Conservation (phyloP, 1,140 invertebrate genomes). For the Caenorhabditis latens region DNA sequence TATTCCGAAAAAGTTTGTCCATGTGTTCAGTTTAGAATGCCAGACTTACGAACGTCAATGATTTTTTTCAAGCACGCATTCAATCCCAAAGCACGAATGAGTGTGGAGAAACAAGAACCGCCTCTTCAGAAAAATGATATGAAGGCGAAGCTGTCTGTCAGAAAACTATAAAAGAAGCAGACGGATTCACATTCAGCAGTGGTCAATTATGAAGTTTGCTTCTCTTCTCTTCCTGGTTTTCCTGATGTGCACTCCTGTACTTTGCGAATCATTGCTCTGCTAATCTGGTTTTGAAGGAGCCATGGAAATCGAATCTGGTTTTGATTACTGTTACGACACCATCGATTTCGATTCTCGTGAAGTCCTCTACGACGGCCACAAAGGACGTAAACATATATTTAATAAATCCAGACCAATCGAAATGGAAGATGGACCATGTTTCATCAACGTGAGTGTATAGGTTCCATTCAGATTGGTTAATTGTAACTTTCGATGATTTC, state of each 20-base stretch:
- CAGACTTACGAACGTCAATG: too few relatives aligned
- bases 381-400: background rate
- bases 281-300: background rate
- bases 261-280: background rate
- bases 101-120: too few relatives aligned
- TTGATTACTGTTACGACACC: background rate
- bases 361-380: background rate
- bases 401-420: background rate
- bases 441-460: background rate
- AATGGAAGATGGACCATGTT: background rate
- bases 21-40: too few relatives aligned
- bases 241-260: background rate
- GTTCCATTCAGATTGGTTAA: background rate
- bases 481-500: too few relatives aligned
- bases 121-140: too few relatives aligned
- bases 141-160: too few relatives aligned
- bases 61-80: too few relatives aligned
- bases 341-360: background rate
- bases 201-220: background rate
- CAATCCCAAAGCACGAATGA: too few relatives aligned
- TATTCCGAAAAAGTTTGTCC: too few relatives aligned
- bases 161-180: too few relatives aligned
- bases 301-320: background rate
- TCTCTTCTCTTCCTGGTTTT: background rate
- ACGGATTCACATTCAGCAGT: too few relatives aligned